Conservation (phyloP, 1,140 invertebrate genomes). For the Berghia stephanieae region DNA sequence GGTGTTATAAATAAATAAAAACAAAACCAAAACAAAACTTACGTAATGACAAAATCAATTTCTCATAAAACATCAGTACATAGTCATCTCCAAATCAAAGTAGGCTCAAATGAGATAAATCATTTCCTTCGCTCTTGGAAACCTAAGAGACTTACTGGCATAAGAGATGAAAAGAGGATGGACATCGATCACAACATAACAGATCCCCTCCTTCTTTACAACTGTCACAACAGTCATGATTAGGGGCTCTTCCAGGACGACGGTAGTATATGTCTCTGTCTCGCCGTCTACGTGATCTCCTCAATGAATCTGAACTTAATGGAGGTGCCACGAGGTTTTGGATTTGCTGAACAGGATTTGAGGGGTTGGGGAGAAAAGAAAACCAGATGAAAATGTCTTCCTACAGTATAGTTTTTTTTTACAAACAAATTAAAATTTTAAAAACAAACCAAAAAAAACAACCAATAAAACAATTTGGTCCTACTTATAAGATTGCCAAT, state of each 20-base stretch:
- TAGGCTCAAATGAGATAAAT: too few species aligned
- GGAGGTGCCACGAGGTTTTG: constrained; percentile 87
- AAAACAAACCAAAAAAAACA: neutral
- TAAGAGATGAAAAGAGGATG: constrained; percentile 91
- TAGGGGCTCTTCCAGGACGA: constrained; percentile 87
- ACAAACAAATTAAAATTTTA: too few species aligned
- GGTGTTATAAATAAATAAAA: too few species aligned
- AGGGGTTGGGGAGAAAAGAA: constrained; percentile 9
- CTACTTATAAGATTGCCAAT: too few species aligned
- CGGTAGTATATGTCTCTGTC: constrained; percentile 81
- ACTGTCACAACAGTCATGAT: constrained; percentile 90
- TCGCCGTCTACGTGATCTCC: constrained; percentile 69
- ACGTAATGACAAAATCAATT: too few species aligned
- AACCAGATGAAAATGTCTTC: neutral
- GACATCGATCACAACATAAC: constrained; percentile 95
- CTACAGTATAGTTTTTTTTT: too few species aligned
- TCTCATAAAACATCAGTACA: too few species aligned
- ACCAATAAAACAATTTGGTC: too few species aligned
- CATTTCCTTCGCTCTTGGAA: too few species aligned
- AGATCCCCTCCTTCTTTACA: constrained; percentile 89
- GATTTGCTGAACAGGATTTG: constrained; percentile 88
- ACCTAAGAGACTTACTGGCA: constrained; percentile 86
- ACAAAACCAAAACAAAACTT: too few species aligned
- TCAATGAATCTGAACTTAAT: constrained; percentile 73
- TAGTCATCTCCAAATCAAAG: too few species aligned